Percentiles rank a stretch among this genome's conserved stretches.
phyloP scores from a whole-genome alignment of 2,888 invertebrate species.

The Arge pagana region DNA sequence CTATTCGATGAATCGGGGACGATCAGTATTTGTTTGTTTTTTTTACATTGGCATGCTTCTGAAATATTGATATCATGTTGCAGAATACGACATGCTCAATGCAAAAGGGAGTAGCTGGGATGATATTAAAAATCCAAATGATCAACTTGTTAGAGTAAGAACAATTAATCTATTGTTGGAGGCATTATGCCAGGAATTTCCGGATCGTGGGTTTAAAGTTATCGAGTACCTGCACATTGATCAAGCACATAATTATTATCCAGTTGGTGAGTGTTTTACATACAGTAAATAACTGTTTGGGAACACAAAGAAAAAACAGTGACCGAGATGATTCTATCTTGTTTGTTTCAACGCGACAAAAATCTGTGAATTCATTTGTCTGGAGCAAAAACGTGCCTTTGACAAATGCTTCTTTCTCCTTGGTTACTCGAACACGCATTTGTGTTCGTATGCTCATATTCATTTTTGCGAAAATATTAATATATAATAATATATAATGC shows the following conservation, averaged over 20 bases:
- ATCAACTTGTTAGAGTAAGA: slow-evolving; percentile 34
- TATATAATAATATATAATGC: too few species aligned
- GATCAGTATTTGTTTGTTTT: background rate
- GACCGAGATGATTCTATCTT: too few species aligned
- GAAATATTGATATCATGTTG: slow-evolving; percentile 25
- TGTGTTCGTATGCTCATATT: too few species aligned
- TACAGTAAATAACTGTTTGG: too few species aligned
- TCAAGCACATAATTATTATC: slow-evolving; percentile 38
- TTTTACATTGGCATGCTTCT: background rate
- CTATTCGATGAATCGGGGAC: background rate
- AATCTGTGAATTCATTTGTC: too few species aligned
- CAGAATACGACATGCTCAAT: slow-evolving; percentile 40
- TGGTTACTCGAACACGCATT: too few species aligned
- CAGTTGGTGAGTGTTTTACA: slow-evolving; percentile 41
- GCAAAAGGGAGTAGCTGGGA: slow-evolving; percentile 38
- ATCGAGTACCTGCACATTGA: slow-evolving; percentile 40
- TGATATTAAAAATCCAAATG: slow-evolving; percentile 29
- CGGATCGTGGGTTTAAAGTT: slow-evolving; percentile 38
- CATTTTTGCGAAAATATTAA: too few species aligned
- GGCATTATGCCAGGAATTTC: slow-evolving; percentile 32
- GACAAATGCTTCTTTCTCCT: too few species aligned
- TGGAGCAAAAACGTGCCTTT: too few species aligned
- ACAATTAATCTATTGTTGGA: slow-evolving; percentile 40
- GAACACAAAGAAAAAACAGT: too few species aligned
- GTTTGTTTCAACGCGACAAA: background rate